These are phyloP conservation scores for Cynopterus brachyotis DNA, from an alignment of 2,113 vertebrate species.

Conservation along the genomic window DNA sequence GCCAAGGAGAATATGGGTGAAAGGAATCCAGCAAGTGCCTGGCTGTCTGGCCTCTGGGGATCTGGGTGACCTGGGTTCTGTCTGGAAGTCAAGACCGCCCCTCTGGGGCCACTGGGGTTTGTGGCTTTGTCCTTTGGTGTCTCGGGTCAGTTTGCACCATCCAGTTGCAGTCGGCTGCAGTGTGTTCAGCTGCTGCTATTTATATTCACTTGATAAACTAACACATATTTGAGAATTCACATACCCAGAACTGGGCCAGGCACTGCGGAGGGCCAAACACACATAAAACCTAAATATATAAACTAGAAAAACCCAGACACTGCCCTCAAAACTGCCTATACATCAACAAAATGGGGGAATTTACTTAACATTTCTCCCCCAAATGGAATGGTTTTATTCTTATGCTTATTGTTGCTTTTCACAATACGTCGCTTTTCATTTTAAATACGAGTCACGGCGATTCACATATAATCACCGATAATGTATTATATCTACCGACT, in stretches of 20 bases:
- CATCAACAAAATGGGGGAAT: background rate
- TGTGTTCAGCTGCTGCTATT: background rate
- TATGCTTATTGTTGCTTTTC: background rate
- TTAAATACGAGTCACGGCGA: background rate
- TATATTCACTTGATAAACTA: background rate
- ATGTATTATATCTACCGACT: background rate
- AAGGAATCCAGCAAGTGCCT: background rate
- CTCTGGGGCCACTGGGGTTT: background rate
- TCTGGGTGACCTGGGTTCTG: background rate
- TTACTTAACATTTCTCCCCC: background rate
- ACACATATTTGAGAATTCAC: background rate
- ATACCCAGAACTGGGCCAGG: background rate
- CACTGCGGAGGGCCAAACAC: background rate
- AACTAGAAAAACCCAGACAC: background rate
- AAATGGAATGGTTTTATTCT: background rate
- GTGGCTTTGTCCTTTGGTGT: background rate
- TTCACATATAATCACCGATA: background rate
- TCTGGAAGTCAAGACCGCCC: background rate
- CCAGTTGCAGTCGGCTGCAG: accelerated
- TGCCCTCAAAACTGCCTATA: background rate
- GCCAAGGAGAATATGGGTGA: background rate
- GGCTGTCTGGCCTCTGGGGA: background rate
- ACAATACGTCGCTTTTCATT: too few relatives aligned
- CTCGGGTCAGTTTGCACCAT: background rate
- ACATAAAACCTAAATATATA: background rate